Base-by-base conservation (phyloP, 2,113 vertebrate genomes). In the Aegotheles bennettii region DNA sequence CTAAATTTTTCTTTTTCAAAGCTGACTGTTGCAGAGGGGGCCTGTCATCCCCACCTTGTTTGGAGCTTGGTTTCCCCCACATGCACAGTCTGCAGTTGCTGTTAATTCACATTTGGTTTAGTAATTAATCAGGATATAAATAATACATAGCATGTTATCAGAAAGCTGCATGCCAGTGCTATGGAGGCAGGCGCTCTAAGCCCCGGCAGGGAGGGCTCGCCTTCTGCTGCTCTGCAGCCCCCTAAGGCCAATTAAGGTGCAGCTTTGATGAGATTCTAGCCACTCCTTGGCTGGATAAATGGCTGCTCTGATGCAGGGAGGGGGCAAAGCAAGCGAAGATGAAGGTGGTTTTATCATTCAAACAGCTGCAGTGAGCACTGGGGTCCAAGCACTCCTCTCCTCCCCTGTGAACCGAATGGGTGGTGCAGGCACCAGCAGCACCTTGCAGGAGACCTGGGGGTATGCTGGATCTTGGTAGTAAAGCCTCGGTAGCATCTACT, bases 111-210 rank as follows among this genome's bases (percentile, higher is more conserved):
- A 42, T 91, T 95, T 88, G 84, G 57, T 60, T 90, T 93, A 88
- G 84, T 73, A 88, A 97, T 96, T 94, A 93, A 87, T 83, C 83
- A 86, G 71, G 61, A 68, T 65, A 91, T 93, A 91, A 95, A 96
- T 97, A 94, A 95, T 91, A 76, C 96, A 95, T 94, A 80, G 43
- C 60, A 35, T n/a, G 64, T 92, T 94, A 94, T 63, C 86, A 84
- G 88, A 73, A 90, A 69, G 33, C 29, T 69, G 83, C 76, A 53
- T 76, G 51, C 61, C 53, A 26, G 70, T 76, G 90, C 86, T 63
- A 9, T 20, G 33, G 85, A 92, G 83, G 61, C 73, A 78, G 76
- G 74, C 50, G 24, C 33, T 89, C 54, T 25, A 0, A 1, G 63
- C 74, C 85, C 42, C 1, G 1, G 43, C 0, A 0, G 77, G 61